Base-by-base conservation (phyloP, 2,113 vertebrate genomes). In the Hystrix cristata region DNA sequence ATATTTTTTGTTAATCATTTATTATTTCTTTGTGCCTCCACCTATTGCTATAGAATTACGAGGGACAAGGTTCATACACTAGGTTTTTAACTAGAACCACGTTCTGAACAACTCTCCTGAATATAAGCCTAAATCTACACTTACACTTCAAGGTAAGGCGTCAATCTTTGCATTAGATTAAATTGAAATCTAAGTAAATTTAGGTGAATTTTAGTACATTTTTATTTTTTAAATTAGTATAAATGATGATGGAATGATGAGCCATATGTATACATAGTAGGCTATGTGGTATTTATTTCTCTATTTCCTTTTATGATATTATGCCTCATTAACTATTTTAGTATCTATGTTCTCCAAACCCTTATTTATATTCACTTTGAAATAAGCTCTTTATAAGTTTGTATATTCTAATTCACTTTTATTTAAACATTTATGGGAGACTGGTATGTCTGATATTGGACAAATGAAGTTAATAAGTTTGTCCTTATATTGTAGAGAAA, bases 371-470 rank as follows among this genome's bases (percentile, higher is more conserved):
- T 82, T 91, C n/a, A 76, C 67, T 80, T 74, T 11, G 46, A 94
- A 82, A 59, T 71, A 67, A 62, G 57, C 1, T 64, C 27, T 67
- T 81, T 62, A 84, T 1, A 57, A 14, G 19, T 43, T 15, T 16
- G 29, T 84, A 55, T 97, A 74, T 97, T 97, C 55, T 92, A 79
- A 82, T 64, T 83, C 46, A 71, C 25, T 94, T 83, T 85, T 64
- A 64, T 67, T 87, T 69, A 88, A 79, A 80, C 7, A 46, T 65
- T 94, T 92, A 38, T 53, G 1, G 43, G 46, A 46, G 19, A 81
- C 3, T 21, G 78, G 14, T 92, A 93, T 69, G 8, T 34, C 34
- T 92, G 29, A 10, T 19, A 83, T 3, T 72, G 69, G 27, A 43
- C 3, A 94, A 31, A 67, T 21, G 5, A 85, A 86, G 11, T 8